Conservation (phyloP, 1,140 invertebrate species). For the Leptopilina boulardi region DNA sequence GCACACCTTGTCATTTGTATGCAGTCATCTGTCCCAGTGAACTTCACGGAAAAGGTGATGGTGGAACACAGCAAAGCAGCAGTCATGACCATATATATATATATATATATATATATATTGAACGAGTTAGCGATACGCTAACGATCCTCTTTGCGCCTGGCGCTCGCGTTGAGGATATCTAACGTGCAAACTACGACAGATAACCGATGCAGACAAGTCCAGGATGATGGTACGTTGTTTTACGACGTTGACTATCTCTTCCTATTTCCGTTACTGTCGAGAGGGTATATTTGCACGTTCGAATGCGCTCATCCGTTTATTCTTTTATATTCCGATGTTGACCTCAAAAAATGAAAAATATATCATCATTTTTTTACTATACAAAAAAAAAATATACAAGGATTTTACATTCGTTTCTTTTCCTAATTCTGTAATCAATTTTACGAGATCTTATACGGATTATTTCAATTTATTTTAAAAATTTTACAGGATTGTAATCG, state of each 20-base stretch:
- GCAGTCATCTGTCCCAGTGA: constrained; percentile 69
- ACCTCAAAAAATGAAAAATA: not conserved
- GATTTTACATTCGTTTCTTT: too few relatives aligned
- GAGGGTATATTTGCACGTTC: not conserved
- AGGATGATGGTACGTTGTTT: constrained; percentile 51
- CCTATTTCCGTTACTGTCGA: constrained; percentile 16
- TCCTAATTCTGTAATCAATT: too few relatives aligned
- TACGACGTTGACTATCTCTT: constrained; percentile 46
- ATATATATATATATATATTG: too few relatives aligned
- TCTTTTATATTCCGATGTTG: not conserved
- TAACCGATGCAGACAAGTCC: constrained; percentile 57
- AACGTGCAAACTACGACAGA: constrained; percentile 55
- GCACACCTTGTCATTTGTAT: constrained; percentile 62
- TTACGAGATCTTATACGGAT: too few relatives aligned
- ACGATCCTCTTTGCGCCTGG: constrained; percentile 61
- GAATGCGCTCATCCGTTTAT: not conserved
- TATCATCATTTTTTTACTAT: not conserved
- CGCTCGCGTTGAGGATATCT: constrained; percentile 57
- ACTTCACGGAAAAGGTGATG: constrained; percentile 46
- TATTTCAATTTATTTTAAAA: too few relatives aligned
- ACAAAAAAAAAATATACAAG: too few relatives aligned
- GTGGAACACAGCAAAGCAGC: not conserved
- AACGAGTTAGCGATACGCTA: constrained; percentile 70
- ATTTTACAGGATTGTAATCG: too few relatives aligned
- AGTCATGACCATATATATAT: constrained; percentile 50